phyloP scores from a whole-genome alignment of 2,113 vertebrate genomes.

The Bujurquina vittata region DNA sequence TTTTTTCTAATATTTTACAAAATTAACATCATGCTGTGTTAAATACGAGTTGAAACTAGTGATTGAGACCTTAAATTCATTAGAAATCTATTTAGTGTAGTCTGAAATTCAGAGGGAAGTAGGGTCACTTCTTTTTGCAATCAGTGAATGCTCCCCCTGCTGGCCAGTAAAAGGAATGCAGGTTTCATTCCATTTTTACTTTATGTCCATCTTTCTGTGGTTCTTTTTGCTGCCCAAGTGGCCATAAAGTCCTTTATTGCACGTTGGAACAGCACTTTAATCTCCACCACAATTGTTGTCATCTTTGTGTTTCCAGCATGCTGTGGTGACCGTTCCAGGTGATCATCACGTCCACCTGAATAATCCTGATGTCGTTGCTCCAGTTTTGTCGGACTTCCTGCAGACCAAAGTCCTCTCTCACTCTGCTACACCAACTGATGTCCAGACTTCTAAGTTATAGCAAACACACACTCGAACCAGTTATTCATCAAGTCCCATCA shows the following conservation, averaged over 20 bases:
- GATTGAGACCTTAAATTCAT: background rate
- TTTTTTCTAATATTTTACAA: too few relatives aligned
- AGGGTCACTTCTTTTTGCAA: background rate
- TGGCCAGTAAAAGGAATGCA: background rate
- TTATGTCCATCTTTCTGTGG: background rate
- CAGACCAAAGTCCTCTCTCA: constrained; percentile 12
- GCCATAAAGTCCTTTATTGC: background rate
- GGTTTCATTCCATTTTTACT: background rate
- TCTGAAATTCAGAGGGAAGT: background rate
- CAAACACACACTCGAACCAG: background rate
- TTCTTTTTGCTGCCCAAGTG: background rate
- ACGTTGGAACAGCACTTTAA: background rate
- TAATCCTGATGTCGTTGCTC: constrained; percentile 51
- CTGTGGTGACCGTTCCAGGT: constrained; percentile 57
- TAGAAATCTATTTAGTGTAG: background rate
- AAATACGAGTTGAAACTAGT: background rate
- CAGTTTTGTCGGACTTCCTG: constrained; percentile 68
- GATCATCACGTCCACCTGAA: constrained; percentile 75
- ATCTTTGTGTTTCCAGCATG: constrained; percentile 47
- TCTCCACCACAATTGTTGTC: background rate
- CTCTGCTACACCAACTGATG: background rate
- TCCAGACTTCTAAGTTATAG: constrained; percentile 52
- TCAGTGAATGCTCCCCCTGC: background rate
- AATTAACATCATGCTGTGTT: background rate
- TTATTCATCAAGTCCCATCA: background rate